Conservation (phyloP, 37 sponge, comb jelly and placozoan species). For the Aplysina aerophoba region DNA sequence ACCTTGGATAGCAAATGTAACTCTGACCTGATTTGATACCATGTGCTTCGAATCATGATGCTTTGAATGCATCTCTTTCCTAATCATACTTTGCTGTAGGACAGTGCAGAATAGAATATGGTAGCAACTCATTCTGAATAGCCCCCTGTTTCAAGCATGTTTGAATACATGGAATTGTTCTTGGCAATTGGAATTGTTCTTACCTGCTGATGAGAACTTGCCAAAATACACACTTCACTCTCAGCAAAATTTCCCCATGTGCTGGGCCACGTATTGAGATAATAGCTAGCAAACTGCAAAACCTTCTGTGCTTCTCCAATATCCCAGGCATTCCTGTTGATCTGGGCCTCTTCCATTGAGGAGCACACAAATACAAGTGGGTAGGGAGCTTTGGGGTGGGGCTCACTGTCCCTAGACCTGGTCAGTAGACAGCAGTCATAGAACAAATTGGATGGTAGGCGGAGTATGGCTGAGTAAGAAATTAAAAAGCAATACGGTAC, state of each 20-base stretch:
- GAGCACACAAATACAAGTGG: constrained; percentile 19
- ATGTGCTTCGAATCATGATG: too few species aligned
- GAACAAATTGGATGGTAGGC: constrained; percentile 24
- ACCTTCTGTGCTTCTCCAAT: constrained; percentile 1
- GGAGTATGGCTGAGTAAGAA: constrained; percentile 13
- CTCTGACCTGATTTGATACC: too few species aligned
- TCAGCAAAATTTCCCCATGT: constrained; percentile 11
- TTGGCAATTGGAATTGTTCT: too few species aligned
- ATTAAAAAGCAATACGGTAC: neutral
- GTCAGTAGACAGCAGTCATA: constrained; percentile 30
- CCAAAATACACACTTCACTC: constrained; percentile 16
- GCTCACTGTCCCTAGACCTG: constrained; percentile 1
- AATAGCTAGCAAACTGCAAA: neutral
- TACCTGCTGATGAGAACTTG: constrained; percentile 27
- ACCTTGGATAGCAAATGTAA: too few species aligned
- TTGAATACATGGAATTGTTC: neutral
- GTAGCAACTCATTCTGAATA: too few species aligned
- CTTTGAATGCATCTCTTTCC: too few species aligned
- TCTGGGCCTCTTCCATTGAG: neutral
- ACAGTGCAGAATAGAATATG: too few species aligned
- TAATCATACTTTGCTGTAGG: too few species aligned
- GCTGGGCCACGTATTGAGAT: neutral
- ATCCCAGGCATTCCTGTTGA: constrained; percentile 1
- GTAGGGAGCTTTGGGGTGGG: constrained; percentile 22
- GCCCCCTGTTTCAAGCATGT: neutral